Evolutionary conservation across 2,113 vertebrate genomes (phyloP).

Genomic region (Misgurnus anguillicaudatus): DNA sequence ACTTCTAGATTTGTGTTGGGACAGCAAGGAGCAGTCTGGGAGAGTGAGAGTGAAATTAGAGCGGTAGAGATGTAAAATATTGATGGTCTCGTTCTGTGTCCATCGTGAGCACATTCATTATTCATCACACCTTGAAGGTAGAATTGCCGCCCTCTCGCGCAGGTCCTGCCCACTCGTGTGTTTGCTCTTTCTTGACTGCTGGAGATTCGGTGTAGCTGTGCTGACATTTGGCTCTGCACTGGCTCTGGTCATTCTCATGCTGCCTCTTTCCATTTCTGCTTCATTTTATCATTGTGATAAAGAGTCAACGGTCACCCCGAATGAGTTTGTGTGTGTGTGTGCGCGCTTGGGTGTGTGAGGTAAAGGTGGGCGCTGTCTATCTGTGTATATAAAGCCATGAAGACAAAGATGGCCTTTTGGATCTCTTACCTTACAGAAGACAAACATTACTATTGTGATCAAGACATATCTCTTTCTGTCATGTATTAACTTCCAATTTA

Average conservation of each 20-base stretch:
- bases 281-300: constrained; percentile 33
- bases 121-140: constrained; percentile 92
- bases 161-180: constrained; percentile 69
- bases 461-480: constrained; percentile 27
- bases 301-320: constrained; percentile 19
- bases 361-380: constrained; percentile 31
- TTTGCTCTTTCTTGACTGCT: constrained; percentile 62
- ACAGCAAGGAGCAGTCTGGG: constrained; percentile 58
- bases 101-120: constrained; percentile 87
- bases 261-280: constrained; percentile 42
- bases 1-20: constrained; percentile 60
- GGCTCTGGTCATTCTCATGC: constrained; percentile 46
- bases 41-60: constrained; percentile 70
- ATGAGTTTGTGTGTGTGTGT: background rate
- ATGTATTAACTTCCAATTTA: background rate
- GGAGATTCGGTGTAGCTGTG: constrained; percentile 51
- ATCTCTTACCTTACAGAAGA: constrained; percentile 19
- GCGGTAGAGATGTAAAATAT: constrained; percentile 80
- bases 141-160: constrained; percentile 73
- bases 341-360: background rate
- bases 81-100: constrained; percentile 87
- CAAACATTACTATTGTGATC: constrained; percentile 32
- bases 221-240: constrained; percentile 62
- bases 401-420: constrained; percentile 17
- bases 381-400: constrained; percentile 36